phyloP scores from a whole-genome alignment of 2,797 vertebrate genomes.

The Syndactyla subalaris region DNA sequence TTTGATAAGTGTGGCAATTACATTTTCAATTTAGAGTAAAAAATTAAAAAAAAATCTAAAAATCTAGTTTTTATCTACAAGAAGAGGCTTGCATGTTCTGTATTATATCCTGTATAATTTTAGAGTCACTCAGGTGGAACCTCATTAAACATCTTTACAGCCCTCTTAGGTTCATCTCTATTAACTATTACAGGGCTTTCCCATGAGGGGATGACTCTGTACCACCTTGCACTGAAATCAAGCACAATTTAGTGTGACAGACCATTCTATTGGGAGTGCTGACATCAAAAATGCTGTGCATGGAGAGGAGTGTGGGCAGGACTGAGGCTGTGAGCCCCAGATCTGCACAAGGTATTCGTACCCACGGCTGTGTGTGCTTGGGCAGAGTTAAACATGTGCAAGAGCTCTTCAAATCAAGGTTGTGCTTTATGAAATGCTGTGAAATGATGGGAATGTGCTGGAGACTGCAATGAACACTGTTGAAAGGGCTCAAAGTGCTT shows the following conservation, averaged over 20 bases:
- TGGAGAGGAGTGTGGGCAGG: background rate
- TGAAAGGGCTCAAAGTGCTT: background rate
- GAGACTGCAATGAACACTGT: accelerated
- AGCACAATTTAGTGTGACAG: background rate
- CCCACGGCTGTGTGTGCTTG: background rate
- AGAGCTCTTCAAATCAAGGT: background rate
- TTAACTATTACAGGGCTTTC: background rate
- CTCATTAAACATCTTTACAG: background rate
- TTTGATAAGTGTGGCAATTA: background rate
- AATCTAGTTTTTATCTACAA: background rate
- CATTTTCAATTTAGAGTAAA: background rate
- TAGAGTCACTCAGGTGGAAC: background rate
- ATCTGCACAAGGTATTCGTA: background rate
- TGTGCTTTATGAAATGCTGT: background rate
- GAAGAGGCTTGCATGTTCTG: background rate
- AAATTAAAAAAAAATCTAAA: background rate
- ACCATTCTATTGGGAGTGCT: accelerated
- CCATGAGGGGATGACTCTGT: background rate
- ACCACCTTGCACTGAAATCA: background rate
- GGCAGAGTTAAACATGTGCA: background rate
- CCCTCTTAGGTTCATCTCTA: background rate
- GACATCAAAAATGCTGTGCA: background rate
- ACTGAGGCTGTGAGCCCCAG: background rate
- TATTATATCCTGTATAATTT: background rate
- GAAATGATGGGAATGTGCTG: background rate